Evolutionary conservation across 2,113 vertebrate species (phyloP), one percentile per base, ranked within the genome.

Genomic region (Solea senegalensis): DNA sequence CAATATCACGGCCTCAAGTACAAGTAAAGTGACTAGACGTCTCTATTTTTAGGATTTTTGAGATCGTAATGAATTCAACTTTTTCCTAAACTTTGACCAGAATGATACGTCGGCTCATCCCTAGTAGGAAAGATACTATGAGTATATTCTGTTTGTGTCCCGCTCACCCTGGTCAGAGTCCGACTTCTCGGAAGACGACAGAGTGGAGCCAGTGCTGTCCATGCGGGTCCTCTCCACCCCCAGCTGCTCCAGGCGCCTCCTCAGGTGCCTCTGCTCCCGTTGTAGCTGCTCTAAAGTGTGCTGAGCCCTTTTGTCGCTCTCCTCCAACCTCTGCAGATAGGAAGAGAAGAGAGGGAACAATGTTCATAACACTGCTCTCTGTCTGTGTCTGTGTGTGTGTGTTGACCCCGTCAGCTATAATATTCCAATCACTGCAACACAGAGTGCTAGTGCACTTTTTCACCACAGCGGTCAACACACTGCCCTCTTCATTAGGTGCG

Each of bases 241-340:
- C 89, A 98, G 94, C 87, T 97, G 96, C 90, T 97, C 96, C 92
- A 98, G 94, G 70, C 96, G 95, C 88, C 96, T 91, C 78, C 92
- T 94, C 80, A 99, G 94, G 90, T 98, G 96, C 41, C 96, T 93
- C 91, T 93, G 96, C 82, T 98, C 96, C 46, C 96, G 91, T 83
- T 97, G 96, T 76, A 98, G 94, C 91, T 98, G 96, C 61, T 98
- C 96, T 44, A 97, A 87, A 61, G 98, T 94, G 92, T 98, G 96
- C 80, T 96, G 81, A 63, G 97, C 94, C 93, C 87, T 95, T 65
- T 95, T 88, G 74, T 97, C 95, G 12, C 94, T 92, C 27, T 99
- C 97, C 91, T 98, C 96, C 85, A 98, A 92, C 92, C 94, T 95
- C 97, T 98, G 89, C 68, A 64, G 10, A 54, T 0, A 8, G 10